phyloP scores from a whole-genome alignment of 2,888 invertebrate species.

The Uloborus plumipes region DNA sequence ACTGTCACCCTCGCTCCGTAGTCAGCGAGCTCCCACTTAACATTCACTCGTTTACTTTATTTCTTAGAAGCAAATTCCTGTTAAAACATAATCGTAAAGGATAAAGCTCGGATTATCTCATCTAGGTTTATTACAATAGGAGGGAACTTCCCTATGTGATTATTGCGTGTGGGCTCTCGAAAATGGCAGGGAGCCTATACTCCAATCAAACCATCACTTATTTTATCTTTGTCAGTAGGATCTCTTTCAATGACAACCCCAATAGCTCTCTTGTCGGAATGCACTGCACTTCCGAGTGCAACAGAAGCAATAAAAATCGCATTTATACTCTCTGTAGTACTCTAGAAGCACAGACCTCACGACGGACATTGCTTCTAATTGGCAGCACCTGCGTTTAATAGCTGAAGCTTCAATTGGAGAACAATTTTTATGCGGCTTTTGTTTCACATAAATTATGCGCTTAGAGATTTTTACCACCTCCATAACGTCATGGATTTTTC shows the following conservation, averaged over 20 bases:
- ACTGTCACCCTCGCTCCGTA: too few relatives aligned
- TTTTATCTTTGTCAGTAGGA: slow-evolving; percentile 49
- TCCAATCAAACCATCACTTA: slow-evolving; percentile 36
- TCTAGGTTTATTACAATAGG: too few relatives aligned
- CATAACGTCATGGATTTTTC: slow-evolving; percentile 24
- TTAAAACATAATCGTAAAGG: too few relatives aligned
- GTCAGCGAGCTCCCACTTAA: too few relatives aligned
- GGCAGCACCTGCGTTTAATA: slow-evolving; percentile 60
- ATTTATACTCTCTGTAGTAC: slow-evolving; percentile 7
- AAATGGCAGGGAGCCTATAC: slow-evolving; percentile 9
- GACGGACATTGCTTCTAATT: slow-evolving; percentile 34
- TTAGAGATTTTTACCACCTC: slow-evolving; percentile 58
- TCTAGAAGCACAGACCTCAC: slow-evolving; percentile 7
- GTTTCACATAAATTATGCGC: slow-evolving; percentile 57
- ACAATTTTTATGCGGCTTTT: slow-evolving; percentile 47
- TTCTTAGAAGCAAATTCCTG: too few relatives aligned
- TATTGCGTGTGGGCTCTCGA: slow-evolving; percentile 45
- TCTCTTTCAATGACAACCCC: slow-evolving; percentile 43
- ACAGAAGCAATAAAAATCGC: slow-evolving; percentile 26
- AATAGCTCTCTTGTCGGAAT: slow-evolving; percentile 32
- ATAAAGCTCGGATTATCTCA: too few relatives aligned
- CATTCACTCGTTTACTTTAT: too few relatives aligned
- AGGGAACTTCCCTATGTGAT: not conserved
- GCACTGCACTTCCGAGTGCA: slow-evolving; percentile 14
- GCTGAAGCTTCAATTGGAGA: slow-evolving; percentile 43